These are phyloP conservation scores for Rhagium mordax DNA, from an alignment of 2,888 invertebrate species.

Conservation along the genomic window DNA sequence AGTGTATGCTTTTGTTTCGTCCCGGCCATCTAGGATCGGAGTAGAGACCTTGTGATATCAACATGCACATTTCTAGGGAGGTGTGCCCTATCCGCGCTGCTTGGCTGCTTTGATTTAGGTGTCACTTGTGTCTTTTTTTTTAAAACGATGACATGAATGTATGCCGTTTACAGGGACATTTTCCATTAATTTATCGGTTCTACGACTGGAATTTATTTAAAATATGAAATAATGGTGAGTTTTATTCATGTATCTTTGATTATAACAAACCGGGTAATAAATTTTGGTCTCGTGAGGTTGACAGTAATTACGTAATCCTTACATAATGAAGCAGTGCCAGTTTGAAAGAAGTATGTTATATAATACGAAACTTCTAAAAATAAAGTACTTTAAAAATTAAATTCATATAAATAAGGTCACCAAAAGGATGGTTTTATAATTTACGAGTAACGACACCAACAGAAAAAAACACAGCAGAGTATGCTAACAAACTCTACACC, in stretches of 20 bases:
- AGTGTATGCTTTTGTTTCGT: conserved; percentile 39
- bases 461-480: too few relatives aligned
- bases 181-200: conserved; percentile 59
- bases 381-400: too few relatives aligned
- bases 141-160: conserved; percentile 59
- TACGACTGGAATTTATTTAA: conserved; percentile 61
- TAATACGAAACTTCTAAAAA: too few relatives aligned
- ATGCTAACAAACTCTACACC: too few relatives aligned
- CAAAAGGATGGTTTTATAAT: too few relatives aligned
- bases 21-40: conserved; percentile 37
- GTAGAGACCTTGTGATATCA: conserved; percentile 44
- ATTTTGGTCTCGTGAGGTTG: too few relatives aligned
- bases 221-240: conserved; percentile 66
- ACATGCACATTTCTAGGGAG: conserved; percentile 52
- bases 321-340: too few relatives aligned
- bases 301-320: too few relatives aligned
- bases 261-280: too few relatives aligned
- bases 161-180: conserved; percentile 54
- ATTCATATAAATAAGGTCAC: too few relatives aligned
- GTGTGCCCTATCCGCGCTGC: conserved; percentile 51
- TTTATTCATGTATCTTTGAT: conserved; percentile 14
- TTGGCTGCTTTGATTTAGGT: conserved; percentile 37
- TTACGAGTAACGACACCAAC: too few relatives aligned
- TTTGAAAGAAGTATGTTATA: too few relatives aligned
- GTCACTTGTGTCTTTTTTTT: conserved; percentile 33